These are phyloP conservation scores for Tupiocoris notatus DNA, from an alignment of 2,888 invertebrate species.

Conservation along the genomic window DNA sequence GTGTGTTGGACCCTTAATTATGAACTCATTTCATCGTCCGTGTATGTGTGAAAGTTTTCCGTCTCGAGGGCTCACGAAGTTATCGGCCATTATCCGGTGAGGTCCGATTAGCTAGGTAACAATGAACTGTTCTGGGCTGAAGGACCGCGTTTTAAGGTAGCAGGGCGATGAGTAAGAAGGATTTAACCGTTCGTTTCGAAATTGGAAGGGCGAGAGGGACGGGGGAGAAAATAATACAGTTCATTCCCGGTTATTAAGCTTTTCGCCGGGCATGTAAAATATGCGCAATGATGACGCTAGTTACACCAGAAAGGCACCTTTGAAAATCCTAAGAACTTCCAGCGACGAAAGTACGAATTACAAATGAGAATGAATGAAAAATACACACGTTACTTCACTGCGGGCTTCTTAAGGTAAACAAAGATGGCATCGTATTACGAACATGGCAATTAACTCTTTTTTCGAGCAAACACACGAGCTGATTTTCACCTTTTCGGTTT, in stretches of 20 bases:
- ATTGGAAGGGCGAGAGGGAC: too few relatives aligned
- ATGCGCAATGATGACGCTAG: conserved; percentile 3
- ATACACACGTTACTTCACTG: background rate
- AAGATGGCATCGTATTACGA: background rate
- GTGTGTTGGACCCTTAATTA: conserved; percentile 7
- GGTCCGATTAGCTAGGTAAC: conserved; percentile 17
- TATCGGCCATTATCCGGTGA: conserved; percentile 22
- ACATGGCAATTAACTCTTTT: background rate
- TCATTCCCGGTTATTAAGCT: conserved; percentile 2
- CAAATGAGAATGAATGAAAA: background rate
- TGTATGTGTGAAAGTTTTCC: background rate
- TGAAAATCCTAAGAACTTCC: background rate
- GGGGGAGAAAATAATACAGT: background rate
- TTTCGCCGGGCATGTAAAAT: conserved; percentile 13
- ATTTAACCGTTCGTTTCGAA: too few relatives aligned
- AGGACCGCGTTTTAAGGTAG: too few relatives aligned
- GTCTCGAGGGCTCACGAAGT: background rate
- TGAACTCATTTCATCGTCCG: conserved; percentile 5
- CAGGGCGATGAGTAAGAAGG: background rate
- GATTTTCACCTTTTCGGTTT: background rate
- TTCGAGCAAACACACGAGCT: background rate
- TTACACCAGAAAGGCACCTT: background rate
- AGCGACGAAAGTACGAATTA: background rate
- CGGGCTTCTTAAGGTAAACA: background rate
- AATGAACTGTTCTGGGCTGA: background rate